Evolutionary conservation across 2,113 vertebrate species (phyloP).

Genomic region (Phodopus roborovskii): DNA sequence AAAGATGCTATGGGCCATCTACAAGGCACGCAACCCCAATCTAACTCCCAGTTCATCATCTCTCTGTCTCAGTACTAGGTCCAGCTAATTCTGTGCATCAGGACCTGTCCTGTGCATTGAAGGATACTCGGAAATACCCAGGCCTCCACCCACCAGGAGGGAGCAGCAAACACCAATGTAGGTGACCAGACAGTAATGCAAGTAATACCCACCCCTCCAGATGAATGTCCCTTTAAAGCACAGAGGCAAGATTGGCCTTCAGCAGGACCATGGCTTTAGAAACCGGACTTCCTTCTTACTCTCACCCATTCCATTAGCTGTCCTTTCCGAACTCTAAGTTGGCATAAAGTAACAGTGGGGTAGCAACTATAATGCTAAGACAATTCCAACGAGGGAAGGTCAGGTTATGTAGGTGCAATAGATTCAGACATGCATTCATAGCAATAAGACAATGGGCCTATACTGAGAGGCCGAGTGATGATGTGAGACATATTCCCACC

Average conservation of each 20-base stretch:
- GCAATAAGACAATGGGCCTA: no score
- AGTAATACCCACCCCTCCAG: neutral
- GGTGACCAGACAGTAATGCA: neutral
- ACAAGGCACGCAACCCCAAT: rapidly evolving
- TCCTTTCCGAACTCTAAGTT: neutral
- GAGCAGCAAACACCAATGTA: neutral
- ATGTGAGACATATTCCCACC: neutral
- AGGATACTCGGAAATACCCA: neutral
- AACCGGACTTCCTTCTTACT: neutral
- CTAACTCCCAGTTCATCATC: rapidly evolving
- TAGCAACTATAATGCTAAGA: neutral
- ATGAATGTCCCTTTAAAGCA: neutral
- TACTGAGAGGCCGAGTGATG: neutral
- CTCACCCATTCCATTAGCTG: rapidly evolving
- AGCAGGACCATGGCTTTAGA: neutral
- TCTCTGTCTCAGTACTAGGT: rapidly evolving
- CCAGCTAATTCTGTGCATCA: rapidly evolving
- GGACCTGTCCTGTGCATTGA: rapidly evolving
- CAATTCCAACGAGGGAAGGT: neutral
- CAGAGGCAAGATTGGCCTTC: neutral
- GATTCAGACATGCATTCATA: neutral
- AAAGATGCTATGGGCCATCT: rapidly evolving
- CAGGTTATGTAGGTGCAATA: neutral
- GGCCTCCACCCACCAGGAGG: neutral
- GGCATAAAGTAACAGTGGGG: no score